phyloP scores from a whole-genome alignment of 2,888 invertebrate species.

The Sinhomidia bicolor region DNA sequence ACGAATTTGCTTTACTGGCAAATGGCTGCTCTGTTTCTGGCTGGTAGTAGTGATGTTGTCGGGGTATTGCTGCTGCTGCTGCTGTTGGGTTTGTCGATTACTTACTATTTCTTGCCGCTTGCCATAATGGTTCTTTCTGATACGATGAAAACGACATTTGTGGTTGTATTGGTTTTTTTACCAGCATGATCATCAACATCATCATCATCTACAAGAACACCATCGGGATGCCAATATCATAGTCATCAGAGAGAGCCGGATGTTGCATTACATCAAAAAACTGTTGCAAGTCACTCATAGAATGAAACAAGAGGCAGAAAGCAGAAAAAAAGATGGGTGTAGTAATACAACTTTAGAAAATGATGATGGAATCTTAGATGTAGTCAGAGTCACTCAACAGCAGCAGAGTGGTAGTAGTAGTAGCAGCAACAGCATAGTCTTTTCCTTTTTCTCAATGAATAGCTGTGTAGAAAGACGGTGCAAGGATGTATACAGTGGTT shows the following conservation, averaged over 20 bases:
- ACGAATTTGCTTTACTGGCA: background rate
- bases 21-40: too few species aligned
- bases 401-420: background rate
- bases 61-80: background rate
- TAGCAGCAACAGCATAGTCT: background rate
- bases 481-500: background rate
- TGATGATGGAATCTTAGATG: slow-evolving; percentile 58
- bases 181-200: background rate
- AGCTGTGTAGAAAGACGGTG: too few species aligned
- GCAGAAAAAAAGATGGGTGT: background rate
- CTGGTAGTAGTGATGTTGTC: background rate
- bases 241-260: background rate
- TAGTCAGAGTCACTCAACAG: slow-evolving; percentile 21
- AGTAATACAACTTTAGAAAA: slow-evolving; percentile 1
- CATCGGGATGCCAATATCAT: background rate
- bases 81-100: background rate
- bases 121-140: background rate
- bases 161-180: slow-evolving; percentile 2
- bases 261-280: slow-evolving; percentile 57
- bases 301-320: slow-evolving; percentile 35
- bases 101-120: too few species aligned
- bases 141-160: background rate
- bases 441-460: background rate
- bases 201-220: background rate
- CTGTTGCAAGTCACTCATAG: slow-evolving; percentile 50